Percentiles rank a stretch among this genome's conserved stretches.
Conservation (phyloP, 2,888 invertebrate species). For the Ochropleura plecta region DNA sequence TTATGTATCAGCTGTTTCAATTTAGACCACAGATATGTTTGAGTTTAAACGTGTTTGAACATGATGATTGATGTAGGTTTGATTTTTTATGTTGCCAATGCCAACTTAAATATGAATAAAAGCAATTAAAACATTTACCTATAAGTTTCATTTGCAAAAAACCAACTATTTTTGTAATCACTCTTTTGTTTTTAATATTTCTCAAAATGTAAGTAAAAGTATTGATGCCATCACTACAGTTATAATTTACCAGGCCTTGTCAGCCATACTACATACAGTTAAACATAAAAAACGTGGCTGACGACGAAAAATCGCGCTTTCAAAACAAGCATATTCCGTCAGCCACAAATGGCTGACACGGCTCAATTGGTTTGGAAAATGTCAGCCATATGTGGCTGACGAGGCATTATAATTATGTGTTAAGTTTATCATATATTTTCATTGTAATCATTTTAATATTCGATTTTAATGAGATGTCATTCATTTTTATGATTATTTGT, state of each 20-base stretch:
- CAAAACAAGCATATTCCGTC: constrained; percentile 53
- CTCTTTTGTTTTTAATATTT: constrained; percentile 46
- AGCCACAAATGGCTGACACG: constrained; percentile 57
- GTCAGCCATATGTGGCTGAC: constrained; percentile 50
- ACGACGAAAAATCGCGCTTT: constrained; percentile 51
- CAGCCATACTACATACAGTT: constrained; percentile 55
- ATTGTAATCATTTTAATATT: no score
- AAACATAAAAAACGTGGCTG: constrained; percentile 53
- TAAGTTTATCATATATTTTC: no score
- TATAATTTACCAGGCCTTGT: constrained; percentile 56
- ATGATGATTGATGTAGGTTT: constrained; percentile 48
- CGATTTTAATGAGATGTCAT: no score
- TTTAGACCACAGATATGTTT: constrained; percentile 51
- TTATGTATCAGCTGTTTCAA: constrained; percentile 51
- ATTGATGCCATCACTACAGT: constrained; percentile 50
- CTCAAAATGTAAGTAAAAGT: constrained; percentile 55
- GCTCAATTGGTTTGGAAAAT: constrained; percentile 53
- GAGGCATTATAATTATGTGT: constrained; percentile 23
- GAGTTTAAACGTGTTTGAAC: constrained; percentile 39
- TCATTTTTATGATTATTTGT: no score
- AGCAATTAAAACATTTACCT: constrained; percentile 33
- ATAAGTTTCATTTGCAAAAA: constrained; percentile 20
- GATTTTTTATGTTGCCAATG: constrained; percentile 47
- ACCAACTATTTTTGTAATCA: constrained; percentile 2
- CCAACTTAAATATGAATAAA: constrained; percentile 39